Conservation (phyloP, 2,113 vertebrate species). For the Promerops cafer region DNA sequence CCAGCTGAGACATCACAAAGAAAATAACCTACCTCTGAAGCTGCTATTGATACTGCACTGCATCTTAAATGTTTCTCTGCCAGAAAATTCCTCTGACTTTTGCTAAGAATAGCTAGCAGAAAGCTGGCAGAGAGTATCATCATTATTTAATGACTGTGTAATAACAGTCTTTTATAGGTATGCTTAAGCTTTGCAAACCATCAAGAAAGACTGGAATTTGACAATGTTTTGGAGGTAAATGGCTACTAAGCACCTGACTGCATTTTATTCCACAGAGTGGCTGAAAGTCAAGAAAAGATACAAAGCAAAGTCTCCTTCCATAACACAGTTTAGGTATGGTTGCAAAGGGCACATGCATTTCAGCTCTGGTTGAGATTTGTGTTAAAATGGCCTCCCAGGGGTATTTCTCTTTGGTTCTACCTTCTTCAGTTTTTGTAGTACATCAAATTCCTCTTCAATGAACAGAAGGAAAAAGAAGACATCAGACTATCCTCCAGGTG, state of each 20-base stretch:
- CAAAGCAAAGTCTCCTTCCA: not conserved
- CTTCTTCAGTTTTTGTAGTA: not conserved
- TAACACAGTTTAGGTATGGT: not conserved
- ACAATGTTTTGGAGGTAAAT: not conserved
- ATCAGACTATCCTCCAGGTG: not conserved
- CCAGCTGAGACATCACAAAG: not conserved
- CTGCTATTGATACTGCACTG: not conserved
- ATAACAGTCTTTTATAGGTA: not conserved
- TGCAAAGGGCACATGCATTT: conserved; percentile 3
- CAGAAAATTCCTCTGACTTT: conserved; percentile 28
- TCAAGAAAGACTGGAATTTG: not conserved
- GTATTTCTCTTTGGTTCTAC: not conserved
- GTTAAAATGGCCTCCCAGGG: not conserved
- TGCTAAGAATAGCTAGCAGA: conserved; percentile 8
- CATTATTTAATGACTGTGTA: conserved; percentile 40
- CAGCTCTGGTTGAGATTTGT: not conserved
- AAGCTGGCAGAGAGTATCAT: not conserved
- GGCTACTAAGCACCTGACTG: not conserved
- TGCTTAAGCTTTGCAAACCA: not conserved
- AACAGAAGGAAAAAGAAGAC: not conserved
- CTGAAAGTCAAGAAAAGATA: not conserved
- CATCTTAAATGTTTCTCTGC: conserved; percentile 15
- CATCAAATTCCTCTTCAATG: not conserved
- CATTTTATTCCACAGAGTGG: not conserved
- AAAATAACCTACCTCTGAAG: conserved; percentile 4